phyloP scores from a whole-genome alignment of 2,797 vertebrate genomes.

The Tympanoctomys barrerae region DNA sequence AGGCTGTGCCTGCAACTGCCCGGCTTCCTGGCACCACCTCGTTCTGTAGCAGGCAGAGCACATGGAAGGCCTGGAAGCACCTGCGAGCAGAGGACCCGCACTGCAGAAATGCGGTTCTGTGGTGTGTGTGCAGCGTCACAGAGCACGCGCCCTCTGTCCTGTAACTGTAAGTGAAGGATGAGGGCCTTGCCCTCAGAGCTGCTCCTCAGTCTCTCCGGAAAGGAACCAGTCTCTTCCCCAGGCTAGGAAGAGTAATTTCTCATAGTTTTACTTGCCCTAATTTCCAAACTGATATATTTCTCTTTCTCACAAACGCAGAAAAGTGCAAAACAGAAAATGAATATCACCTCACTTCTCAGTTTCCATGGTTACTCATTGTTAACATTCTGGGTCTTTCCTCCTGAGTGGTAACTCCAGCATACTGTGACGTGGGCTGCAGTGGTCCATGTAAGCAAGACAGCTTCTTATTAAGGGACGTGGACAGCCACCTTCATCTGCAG shows the following conservation, averaged over 20 bases:
- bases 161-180: not conserved
- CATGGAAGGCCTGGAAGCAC: not conserved
- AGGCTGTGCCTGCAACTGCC: not conserved
- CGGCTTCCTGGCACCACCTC: not conserved
- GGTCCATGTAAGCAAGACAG: not conserved
- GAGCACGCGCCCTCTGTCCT: not conserved
- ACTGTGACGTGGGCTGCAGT: not conserved
- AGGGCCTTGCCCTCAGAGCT: constrained; percentile 27
- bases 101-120: not conserved
- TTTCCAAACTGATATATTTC: constrained; percentile 66
- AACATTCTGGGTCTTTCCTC: constrained; percentile 56
- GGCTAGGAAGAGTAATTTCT: constrained; percentile 27
- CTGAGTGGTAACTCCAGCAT: constrained; percentile 33
- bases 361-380: constrained; percentile 81
- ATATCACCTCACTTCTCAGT: constrained; percentile 51
- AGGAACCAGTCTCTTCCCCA: constrained; percentile 42
- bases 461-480: constrained; percentile 15
- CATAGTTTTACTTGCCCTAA: constrained; percentile 12
- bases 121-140: not conserved
- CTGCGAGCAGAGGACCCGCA: not conserved
- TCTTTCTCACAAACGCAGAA: constrained; percentile 45
- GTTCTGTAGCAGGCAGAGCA: not conserved
- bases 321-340: constrained; percentile 70
- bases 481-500: not conserved
- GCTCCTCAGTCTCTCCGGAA: constrained; percentile 50